Conservation (phyloP, 2,888 invertebrate genomes). For the Eugnorisma glareosa region DNA sequence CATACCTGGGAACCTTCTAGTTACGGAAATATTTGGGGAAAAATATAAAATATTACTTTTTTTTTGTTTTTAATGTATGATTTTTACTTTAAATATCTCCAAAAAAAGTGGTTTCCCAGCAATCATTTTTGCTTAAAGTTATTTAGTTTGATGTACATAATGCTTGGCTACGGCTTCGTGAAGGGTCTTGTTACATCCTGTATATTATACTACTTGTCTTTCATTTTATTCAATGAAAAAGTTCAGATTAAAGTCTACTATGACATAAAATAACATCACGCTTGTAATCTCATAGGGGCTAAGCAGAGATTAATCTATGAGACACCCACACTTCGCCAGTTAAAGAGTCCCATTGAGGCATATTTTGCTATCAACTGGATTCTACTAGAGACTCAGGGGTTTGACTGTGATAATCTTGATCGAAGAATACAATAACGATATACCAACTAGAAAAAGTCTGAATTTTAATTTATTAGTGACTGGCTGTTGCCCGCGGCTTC, state of each 20-base stretch:
- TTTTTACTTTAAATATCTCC: too few relatives aligned
- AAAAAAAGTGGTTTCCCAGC: too few relatives aligned
- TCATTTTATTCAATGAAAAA: neutral
- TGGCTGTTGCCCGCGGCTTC: too few relatives aligned
- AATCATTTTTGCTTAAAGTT: too few relatives aligned
- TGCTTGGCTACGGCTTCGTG: too few relatives aligned
- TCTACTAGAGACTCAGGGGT: neutral
- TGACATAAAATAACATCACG: neutral
- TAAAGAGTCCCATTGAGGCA: neutral
- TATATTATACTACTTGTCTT: neutral
- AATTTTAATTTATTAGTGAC: neutral
- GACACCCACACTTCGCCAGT: neutral
- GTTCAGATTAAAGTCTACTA: neutral
- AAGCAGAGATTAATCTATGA: neutral
- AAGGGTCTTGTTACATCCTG: too few relatives aligned
- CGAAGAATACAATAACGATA: neutral
- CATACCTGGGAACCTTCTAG: too few relatives aligned
- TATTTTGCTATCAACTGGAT: neutral
- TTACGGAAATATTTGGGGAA: too few relatives aligned
- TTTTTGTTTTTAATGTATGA: too few relatives aligned
- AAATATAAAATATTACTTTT: too few relatives aligned
- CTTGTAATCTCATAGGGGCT: neutral
- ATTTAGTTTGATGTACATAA: too few relatives aligned
- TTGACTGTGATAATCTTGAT: neutral
- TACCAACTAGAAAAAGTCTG: neutral